phyloP scores from a whole-genome alignment of 2,888 invertebrate genomes.

The Lymantria dispar region DNA sequence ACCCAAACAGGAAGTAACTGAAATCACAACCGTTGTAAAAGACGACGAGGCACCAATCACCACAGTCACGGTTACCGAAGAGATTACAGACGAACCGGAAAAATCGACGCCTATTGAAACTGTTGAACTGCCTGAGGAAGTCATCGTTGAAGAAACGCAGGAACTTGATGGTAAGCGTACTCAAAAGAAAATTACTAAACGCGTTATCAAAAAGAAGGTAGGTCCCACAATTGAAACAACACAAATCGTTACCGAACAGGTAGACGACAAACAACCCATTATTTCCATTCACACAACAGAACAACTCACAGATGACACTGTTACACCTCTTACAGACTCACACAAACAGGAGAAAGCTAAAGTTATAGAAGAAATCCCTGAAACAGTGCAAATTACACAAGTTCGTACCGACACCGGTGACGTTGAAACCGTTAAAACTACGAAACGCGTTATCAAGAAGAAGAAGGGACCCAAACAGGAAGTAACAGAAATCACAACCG shows the following conservation, averaged over 20 bases:
- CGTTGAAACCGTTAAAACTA: too few relatives aligned
- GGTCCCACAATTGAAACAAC: background rate
- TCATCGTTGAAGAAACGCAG: conserved; percentile 36
- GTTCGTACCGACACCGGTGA: too few relatives aligned
- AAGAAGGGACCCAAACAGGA: too few relatives aligned
- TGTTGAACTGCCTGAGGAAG: conserved; percentile 51
- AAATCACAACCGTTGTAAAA: conserved; percentile 30
- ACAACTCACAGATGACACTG: conserved; percentile 39
- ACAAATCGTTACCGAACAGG: conserved; percentile 46
- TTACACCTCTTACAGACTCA: conserved; percentile 8
- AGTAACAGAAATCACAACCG: too few relatives aligned
- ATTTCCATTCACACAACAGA: conserved; percentile 44
- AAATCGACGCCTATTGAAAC: conserved; percentile 33
- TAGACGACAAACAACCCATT: conserved; percentile 66
- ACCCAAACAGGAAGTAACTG: conserved; percentile 30
- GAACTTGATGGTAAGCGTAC: conserved; percentile 41
- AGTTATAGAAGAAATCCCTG: background rate
- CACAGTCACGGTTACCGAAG: conserved; percentile 38
- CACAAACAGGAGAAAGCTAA: conserved; percentile 7
- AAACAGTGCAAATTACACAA: too few relatives aligned
- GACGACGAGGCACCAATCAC: conserved; percentile 19
- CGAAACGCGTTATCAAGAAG: too few relatives aligned
- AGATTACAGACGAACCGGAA: conserved; percentile 35
- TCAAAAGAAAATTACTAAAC: background rate
- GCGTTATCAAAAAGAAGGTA: background rate